Conservation (phyloP, 2,113 vertebrate species). For the Dicaeum eximium region DNA sequence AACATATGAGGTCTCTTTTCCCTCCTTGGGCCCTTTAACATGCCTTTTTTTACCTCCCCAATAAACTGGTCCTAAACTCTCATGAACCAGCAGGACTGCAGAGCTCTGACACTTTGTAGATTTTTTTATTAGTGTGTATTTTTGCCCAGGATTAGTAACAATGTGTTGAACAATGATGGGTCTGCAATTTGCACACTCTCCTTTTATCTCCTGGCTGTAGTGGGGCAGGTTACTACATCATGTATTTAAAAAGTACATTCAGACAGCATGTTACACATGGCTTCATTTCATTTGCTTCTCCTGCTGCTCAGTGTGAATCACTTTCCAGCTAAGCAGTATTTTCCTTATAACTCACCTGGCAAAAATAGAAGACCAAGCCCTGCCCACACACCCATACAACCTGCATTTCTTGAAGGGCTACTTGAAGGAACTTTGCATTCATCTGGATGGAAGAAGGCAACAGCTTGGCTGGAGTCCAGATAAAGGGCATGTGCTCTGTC, state of each 20-base stretch:
- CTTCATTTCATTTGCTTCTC: neutral
- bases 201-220: neutral
- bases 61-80: neutral
- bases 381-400: neutral
- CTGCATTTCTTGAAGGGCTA: neutral
- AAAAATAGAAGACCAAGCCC: neutral
- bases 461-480: neutral
- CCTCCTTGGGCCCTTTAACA: neutral
- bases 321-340: slow-evolving; percentile 26
- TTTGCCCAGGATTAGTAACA: neutral
- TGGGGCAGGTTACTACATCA: slow-evolving; percentile 6
- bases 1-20: neutral
- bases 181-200: neutral
- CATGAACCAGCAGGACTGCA: neutral
- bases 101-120: neutral
- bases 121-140: neutral
- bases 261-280: slow-evolving; percentile 1
- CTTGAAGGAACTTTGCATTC: neutral
- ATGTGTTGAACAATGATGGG: neutral
- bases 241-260: neutral
- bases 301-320: slow-evolving; percentile 5
- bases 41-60: neutral
- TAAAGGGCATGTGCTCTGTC: neutral
- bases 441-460: neutral
- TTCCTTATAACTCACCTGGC: neutral